These are phyloP conservation scores for Platycheirus albimanus DNA, from an alignment of 2,888 invertebrate genomes.

Conservation along the genomic window DNA sequence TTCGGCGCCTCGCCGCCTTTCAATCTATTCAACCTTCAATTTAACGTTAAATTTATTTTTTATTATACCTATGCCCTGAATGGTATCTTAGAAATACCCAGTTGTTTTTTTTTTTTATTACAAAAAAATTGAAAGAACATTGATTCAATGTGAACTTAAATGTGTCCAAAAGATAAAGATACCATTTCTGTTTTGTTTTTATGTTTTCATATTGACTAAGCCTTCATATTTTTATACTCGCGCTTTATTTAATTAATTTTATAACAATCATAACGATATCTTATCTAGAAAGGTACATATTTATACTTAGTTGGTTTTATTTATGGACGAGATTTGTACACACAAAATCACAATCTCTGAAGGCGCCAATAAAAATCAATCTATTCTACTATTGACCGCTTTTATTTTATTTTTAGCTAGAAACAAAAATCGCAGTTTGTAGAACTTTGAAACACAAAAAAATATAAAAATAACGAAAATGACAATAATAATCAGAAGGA, in stretches of 20 bases:
- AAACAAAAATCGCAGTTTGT: not conserved
- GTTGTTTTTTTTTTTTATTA: no score
- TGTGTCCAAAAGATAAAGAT: no score
- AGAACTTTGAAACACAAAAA: not conserved
- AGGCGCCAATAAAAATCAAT: slow-evolving; percentile 47
- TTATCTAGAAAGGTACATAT: slow-evolving; percentile 2
- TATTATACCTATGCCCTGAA: no score
- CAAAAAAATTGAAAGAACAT: no score
- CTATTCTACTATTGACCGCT: slow-evolving; percentile 7
- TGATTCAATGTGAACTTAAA: no score
- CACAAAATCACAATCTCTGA: slow-evolving; percentile 8
- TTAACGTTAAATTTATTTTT: not conserved
- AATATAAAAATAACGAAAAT: not conserved
- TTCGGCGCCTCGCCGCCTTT: not conserved
- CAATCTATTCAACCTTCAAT: slow-evolving; percentile 9
- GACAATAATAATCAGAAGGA: no score
- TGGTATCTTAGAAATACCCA: not conserved
- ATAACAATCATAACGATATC: not conserved
- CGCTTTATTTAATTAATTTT: not conserved
- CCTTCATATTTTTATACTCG: no score
- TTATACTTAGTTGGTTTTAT: not conserved
- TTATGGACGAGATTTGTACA: slow-evolving; percentile 5
- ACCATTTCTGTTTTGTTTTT: no score
- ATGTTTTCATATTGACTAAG: no score
- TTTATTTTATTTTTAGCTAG: slow-evolving; percentile 10